Base-by-base conservation (phyloP, 2,888 invertebrate genomes). In the Hedya salicella region DNA sequence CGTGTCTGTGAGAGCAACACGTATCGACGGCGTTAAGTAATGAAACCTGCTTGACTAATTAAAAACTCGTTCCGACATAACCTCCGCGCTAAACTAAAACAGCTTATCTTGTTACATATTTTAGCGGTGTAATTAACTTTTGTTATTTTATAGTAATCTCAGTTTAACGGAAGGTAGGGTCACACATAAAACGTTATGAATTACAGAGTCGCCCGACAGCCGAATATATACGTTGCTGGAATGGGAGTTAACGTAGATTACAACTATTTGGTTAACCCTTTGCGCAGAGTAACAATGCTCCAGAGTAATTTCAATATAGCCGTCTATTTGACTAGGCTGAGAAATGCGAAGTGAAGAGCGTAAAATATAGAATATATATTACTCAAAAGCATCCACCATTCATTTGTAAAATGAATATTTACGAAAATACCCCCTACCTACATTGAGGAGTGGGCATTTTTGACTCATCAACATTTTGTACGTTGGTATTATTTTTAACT, bases 1-100 rank as follows among this genome's bases (percentile, higher is more conserved):
- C 76, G 70, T 73, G 74, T 78, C 77, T 77, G 75, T 69, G 71
- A 71, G 74, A 81, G 89, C 89, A 91, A 88, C 89, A 89, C 85
- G 87, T 90, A 87, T 82, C 78, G 71, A 68, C 70, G 69, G 75
- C 76, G 75, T 78, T 89, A 88, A 88, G 88, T 89, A 88, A 90
- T 89, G 83, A 89, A 85, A 84, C 83, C 79, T 76, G 77, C 78
- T 80, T 75, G 70, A 76, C 77, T 83, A 83, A 86, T 87, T 85
- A 86, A 85, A 83, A 86, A 82, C 76, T 78, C 79, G 78, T 83
- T 75, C 78, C 77, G 75, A 75, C 77, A 78, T 78, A 78, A 79
- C 79, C 78, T 78, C 78, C 74, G 79, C 81, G 76, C 82, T 83
- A 79, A 79, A 82, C 79, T 78, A 72, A 78, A 83, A 82, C 80